A percentile compares a stretch with the other conserved stretches of the same genome.
Evolutionary conservation across 2,797 vertebrate genomes (phyloP).

Genomic region (Acanthornis magna): DNA sequence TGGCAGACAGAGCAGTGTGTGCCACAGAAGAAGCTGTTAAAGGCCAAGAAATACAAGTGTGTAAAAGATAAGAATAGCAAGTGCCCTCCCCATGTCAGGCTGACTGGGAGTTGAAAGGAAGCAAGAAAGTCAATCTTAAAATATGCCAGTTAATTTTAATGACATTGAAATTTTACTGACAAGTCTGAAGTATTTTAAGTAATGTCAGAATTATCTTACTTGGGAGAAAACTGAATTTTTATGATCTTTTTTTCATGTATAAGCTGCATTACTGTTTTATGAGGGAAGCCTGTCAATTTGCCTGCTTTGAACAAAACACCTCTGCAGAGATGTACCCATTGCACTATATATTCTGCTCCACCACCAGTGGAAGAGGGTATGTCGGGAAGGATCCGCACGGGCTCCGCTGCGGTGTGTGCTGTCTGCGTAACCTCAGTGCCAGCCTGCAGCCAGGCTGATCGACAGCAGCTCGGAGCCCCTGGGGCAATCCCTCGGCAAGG

Average conservation of each 20-base stretch:
- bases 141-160: slow-evolving; percentile 67
- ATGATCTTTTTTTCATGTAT: slow-evolving; percentile 30
- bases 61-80: slow-evolving; percentile 63
- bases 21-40: slow-evolving; percentile 32
- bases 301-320: slow-evolving; percentile 17
- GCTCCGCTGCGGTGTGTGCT: accelerated
- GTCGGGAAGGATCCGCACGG: accelerated
- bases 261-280: slow-evolving; percentile 33
- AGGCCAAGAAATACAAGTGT: slow-evolving; percentile 63
- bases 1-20: slow-evolving; percentile 39
- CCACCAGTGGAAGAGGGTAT: background rate
- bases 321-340: background rate
- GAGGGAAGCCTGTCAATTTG: slow-evolving; percentile 30
- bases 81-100: slow-evolving; percentile 47
- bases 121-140: slow-evolving; percentile 61
- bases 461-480: background rate
- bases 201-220: slow-evolving; percentile 51
- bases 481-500: background rate
- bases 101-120: slow-evolving; percentile 58
- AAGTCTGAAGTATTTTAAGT: slow-evolving; percentile 68
- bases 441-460: background rate
- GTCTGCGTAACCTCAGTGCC: accelerated
- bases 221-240: slow-evolving; percentile 42
- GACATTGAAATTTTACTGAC: slow-evolving; percentile 59
- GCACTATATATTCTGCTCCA: background rate